These are phyloP conservation scores for Connochaetes taurinus DNA, from an alignment of 2,113 vertebrate genomes.

Conservation along the genomic window DNA sequence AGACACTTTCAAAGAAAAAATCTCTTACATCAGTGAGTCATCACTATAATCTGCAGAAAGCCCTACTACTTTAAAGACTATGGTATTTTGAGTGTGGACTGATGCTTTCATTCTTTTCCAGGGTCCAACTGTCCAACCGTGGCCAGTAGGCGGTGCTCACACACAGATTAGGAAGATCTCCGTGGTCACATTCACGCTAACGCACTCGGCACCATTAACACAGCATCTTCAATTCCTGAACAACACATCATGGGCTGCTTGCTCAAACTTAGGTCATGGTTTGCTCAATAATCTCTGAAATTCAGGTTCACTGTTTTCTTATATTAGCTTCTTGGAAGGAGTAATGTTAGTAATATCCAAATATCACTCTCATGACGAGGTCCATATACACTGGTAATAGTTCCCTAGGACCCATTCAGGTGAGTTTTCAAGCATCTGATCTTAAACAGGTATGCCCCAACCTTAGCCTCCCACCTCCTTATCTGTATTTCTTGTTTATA, in stretches of 20 bases:
- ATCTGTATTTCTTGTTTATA: background rate
- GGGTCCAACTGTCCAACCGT: background rate
- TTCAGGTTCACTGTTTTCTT: background rate
- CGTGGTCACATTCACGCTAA: background rate
- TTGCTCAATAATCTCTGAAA: background rate
- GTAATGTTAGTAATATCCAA: background rate
- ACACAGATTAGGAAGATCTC: constrained; percentile 5
- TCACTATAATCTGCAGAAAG: background rate
- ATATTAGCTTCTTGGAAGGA: background rate
- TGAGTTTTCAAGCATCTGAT: background rate
- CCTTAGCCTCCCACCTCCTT: background rate
- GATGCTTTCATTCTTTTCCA: background rate
- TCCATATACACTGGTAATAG: background rate
- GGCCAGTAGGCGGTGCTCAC: constrained; percentile 43
- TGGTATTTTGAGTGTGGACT: background rate
- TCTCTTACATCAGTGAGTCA: background rate
- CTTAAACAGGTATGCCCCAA: background rate
- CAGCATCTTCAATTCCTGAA: background rate
- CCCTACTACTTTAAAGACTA: background rate
- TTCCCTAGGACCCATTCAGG: background rate
- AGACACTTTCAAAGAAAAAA: background rate
- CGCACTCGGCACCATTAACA: background rate
- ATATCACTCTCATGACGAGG: rapidly evolving
- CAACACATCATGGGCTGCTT: background rate
- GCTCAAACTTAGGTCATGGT: background rate